phyloP scores from a whole-genome alignment of 2,113 vertebrate species.

The Brachyistius frenatus region DNA sequence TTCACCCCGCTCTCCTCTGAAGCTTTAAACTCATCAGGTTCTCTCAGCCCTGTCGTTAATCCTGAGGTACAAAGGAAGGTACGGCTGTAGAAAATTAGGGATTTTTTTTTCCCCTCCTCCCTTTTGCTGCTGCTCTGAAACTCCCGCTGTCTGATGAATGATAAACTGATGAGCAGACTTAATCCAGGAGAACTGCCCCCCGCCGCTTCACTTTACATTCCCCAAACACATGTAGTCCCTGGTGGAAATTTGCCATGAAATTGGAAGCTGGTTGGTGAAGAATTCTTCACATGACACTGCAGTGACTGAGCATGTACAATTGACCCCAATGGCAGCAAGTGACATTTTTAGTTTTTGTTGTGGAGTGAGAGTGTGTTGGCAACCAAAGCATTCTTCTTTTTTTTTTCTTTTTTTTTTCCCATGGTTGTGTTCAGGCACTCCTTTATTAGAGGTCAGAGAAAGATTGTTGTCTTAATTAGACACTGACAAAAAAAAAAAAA shows the following conservation, averaged over 20 bases:
- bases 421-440: conserved; percentile 13
- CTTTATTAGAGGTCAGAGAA: conserved; percentile 12
- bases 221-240: conserved; percentile 78
- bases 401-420: conserved; percentile 25
- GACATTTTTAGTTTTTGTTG: conserved; percentile 64
- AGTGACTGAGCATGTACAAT: conserved; percentile 67
- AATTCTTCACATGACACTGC: conserved; percentile 74
- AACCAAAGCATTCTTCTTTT: conserved; percentile 26
- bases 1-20: conserved; percentile 80
- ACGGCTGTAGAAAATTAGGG: conserved; percentile 79
- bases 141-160: conserved; percentile 80
- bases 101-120: conserved; percentile 47
- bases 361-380: conserved; percentile 61
- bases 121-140: conserved; percentile 49
- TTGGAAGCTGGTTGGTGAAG: conserved; percentile 72
- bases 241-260: conserved; percentile 84
- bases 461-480: neutral
- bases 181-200: conserved; percentile 79
- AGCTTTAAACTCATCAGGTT: conserved; percentile 84
- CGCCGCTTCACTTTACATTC: conserved; percentile 77
- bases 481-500: neutral
- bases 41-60: conserved; percentile 83
- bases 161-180: conserved; percentile 84
- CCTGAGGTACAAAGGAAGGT: conserved; percentile 82
- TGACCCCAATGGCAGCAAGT: conserved; percentile 49